These are phyloP conservation scores for Orbicella faveolata DNA, from an alignment of 64 coral and sea anemone genomes.

Conservation along the genomic window DNA sequence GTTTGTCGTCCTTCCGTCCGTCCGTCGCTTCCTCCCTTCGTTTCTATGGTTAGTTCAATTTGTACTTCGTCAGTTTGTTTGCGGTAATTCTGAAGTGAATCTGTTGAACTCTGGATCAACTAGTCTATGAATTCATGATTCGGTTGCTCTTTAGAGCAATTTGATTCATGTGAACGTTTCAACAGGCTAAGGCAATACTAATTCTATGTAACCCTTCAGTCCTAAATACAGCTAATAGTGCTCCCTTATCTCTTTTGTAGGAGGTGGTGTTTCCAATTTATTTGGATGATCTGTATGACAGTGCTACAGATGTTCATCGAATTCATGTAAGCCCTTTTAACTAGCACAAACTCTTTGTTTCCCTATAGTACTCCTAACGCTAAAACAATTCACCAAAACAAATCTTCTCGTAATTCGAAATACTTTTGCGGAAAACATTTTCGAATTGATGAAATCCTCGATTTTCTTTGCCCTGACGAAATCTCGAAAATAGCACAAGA, in stretches of 20 bases:
- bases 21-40: neutral
- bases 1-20: neutral
- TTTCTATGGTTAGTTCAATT: neutral
- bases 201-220: too few species aligned
- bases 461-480: too few species aligned
- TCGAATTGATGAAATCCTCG: too few species aligned
- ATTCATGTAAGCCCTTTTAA: constrained; percentile 71
- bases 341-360: neutral
- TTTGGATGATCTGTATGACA: constrained; percentile 88
- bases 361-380: neutral
- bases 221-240: too few species aligned
- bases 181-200: too few species aligned
- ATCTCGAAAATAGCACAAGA: too few species aligned
- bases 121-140: too few species aligned
- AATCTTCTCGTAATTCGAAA: too few species aligned
- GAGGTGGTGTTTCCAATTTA: constrained; percentile 93
- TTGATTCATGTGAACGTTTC: too few species aligned
- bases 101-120: too few species aligned
- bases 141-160: too few species aligned
- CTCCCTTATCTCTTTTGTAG: constrained; percentile 7
- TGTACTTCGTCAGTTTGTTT: neutral
- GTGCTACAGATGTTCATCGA: constrained; percentile 86
- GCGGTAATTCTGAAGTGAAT: neutral
- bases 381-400: neutral
- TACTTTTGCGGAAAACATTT: too few species aligned